Evolutionary conservation across 2,797 vertebrate species (phyloP), one percentile per base, ranked within the genome.

Genomic region (Falco novaeseelandiae): DNA sequence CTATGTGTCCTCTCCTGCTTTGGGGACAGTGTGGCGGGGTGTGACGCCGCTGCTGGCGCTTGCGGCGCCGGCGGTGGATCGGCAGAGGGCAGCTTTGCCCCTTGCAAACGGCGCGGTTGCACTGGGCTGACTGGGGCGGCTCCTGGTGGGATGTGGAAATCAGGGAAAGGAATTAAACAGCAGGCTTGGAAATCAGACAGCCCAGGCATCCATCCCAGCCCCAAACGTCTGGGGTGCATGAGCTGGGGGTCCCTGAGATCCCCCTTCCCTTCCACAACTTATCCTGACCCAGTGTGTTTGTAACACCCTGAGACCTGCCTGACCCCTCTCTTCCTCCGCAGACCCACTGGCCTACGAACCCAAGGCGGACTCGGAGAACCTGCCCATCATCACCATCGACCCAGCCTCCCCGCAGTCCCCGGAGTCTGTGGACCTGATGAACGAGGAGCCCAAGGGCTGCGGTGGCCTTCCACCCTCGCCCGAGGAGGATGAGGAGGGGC

Each of bases 371-470:
- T 92, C 96, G 0, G 98, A 97, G 65, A 96, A 97, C 69, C 91
- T 99, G 67, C 99, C 99, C 19, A 98, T 98, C 91, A 99, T 99
- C 97, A 99, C 99, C 91, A 99, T 99, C 18, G 99, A 99, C 96
- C 98, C 99, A 7, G 99, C 99, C 27, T 99, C 99, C 2, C 99
- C 99, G 0, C 99, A 99, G 98, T 99, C 99, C 17, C 99, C 99
- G 0, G 99, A 99, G 93, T 98, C 99, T 0, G 93, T 99, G 95
- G 99, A 98, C 83, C 46, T 99, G 92, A 96, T 98, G 93, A 98
- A 98, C 5, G 99, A 99, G 97, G 98, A 98, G 30, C 92, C 95
- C 76, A 98, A 98, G 87, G 96, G 95, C 81, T 95, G 94, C 44
- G 22, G 84, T 5, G 79, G 96, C 8, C 97, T 97, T 59, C 97